Percentiles rank a stretch among this genome's conserved stretches.
Conservation (phyloP, 92 coral and sea anemone species). For the Phenganax marumi region DNA sequence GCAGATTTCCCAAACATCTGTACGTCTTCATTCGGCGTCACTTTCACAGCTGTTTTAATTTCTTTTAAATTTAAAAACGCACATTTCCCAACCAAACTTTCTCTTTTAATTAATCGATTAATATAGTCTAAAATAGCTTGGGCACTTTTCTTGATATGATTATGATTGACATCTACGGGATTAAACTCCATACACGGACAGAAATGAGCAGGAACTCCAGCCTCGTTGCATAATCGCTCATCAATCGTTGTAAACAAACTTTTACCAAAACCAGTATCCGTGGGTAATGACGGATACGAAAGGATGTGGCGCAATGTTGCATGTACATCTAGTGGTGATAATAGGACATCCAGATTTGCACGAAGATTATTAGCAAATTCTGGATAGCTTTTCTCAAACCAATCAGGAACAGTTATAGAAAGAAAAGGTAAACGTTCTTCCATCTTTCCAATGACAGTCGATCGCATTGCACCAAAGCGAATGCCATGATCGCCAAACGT, state of each 20-base stretch:
- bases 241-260: conserved; percentile 53
- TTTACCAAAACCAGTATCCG: conserved; percentile 39
- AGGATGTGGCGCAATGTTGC: conserved; percentile 63
- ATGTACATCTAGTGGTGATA: conserved; percentile 69
- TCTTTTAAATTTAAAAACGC: conserved; percentile 39
- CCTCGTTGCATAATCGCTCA: conserved; percentile 53
- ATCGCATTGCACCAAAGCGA: conserved; percentile 53
- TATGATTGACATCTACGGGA: conserved; percentile 47
- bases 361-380: conserved; percentile 48
- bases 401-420: conserved; percentile 66
- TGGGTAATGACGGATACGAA: conserved; percentile 40
- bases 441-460: conserved; percentile 70
- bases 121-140: conserved; percentile 23
- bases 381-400: conserved; percentile 53
- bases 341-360: conserved; percentile 59
- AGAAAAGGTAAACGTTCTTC: conserved; percentile 80
- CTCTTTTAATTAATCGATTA: conserved; percentile 22
- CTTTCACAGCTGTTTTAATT: conserved; percentile 49
- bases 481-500: conserved; percentile 77
- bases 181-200: conserved; percentile 59
- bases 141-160: conserved; percentile 50
- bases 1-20: conserved; percentile 43
- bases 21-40: conserved; percentile 50
- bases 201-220: conserved; percentile 55
- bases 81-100: conserved; percentile 33